Evolutionary conservation across 2,797 vertebrate genomes (phyloP).

Genomic region (Microctenopoma stevenorrisi): DNA sequence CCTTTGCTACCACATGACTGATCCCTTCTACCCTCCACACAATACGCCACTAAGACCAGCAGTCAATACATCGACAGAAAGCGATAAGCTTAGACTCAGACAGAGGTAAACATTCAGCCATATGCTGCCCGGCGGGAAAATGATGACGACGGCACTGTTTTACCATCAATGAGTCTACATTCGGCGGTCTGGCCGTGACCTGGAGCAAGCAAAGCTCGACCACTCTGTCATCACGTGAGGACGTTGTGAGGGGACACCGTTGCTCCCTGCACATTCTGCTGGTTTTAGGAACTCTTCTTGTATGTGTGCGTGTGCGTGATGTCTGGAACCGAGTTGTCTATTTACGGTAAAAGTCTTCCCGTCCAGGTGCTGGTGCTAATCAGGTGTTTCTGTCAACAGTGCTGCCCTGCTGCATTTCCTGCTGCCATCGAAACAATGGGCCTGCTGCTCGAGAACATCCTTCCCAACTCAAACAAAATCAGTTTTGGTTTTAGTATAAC

Average conservation of each 20-base stretch:
- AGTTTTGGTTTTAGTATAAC: not conserved
- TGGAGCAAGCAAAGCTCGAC: not conserved
- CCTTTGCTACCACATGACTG: slow-evolving; percentile 63
- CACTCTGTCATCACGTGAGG: slow-evolving; percentile 20
- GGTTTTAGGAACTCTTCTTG: slow-evolving; percentile 27
- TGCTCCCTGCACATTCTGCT: slow-evolving; percentile 28
- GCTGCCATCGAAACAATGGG: slow-evolving; percentile 31
- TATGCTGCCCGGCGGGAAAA: slow-evolving; percentile 25
- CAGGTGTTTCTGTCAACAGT: slow-evolving; percentile 58
- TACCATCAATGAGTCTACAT: not conserved
- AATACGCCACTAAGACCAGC: slow-evolving; percentile 63
- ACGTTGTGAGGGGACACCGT: slow-evolving; percentile 37
- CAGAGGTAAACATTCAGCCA: slow-evolving; percentile 63
- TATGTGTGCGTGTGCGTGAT: slow-evolving; percentile 6
- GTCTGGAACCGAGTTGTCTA: slow-evolving; percentile 43
- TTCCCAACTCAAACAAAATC: slow-evolving; percentile 4
- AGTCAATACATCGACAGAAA: slow-evolving; percentile 61
- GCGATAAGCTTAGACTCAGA: slow-evolving; percentile 63
- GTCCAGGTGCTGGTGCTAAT: slow-evolving; percentile 52
- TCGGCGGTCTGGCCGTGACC: not conserved
- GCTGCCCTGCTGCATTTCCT: slow-evolving; percentile 22
- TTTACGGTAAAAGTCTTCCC: slow-evolving; percentile 58
- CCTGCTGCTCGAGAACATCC: slow-evolving; percentile 15
- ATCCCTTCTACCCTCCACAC: slow-evolving; percentile 59
- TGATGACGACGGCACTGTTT: slow-evolving; percentile 5